Evolutionary conservation across 2,888 invertebrate genomes (phyloP).

Genomic region (Tolmerus cingulatus): DNA sequence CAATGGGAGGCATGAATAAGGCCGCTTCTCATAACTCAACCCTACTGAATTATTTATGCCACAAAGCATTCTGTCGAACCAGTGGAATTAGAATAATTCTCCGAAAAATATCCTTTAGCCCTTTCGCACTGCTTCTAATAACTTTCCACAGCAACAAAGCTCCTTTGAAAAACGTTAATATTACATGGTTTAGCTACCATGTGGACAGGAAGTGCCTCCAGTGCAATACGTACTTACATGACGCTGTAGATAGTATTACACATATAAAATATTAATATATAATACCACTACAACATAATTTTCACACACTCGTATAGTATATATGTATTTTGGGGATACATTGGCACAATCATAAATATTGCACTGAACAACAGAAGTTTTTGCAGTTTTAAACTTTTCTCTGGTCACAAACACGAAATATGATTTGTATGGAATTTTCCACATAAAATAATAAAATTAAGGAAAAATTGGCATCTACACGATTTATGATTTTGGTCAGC

Average conservation of each 20-base stretch:
- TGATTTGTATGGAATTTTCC: neutral
- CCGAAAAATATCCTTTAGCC: neutral
- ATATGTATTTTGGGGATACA: neutral
- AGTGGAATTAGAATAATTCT: conserved; percentile 15
- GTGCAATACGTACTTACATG: neutral
- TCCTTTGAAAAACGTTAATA: neutral
- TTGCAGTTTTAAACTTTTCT: neutral
- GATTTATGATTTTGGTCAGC: neutral
- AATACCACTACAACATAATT: neutral
- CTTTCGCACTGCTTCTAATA: neutral
- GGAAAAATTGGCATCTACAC: neutral
- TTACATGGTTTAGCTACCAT: neutral
- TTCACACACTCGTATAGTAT: neutral
- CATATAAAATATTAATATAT: neutral
- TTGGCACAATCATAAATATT: too few species aligned
- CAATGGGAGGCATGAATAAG: neutral
- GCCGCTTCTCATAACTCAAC: neutral
- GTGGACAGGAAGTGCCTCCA: neutral
- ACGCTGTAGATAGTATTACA: neutral
- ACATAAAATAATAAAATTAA: neutral
- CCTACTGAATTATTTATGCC: conserved; percentile 34
- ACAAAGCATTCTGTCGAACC: neutral
- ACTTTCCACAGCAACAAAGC: neutral
- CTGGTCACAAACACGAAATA: neutral
- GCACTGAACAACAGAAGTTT: neutral